phyloP scores from a whole-genome alignment of 2,113 vertebrate species.

The Corydoras sp. region DNA sequence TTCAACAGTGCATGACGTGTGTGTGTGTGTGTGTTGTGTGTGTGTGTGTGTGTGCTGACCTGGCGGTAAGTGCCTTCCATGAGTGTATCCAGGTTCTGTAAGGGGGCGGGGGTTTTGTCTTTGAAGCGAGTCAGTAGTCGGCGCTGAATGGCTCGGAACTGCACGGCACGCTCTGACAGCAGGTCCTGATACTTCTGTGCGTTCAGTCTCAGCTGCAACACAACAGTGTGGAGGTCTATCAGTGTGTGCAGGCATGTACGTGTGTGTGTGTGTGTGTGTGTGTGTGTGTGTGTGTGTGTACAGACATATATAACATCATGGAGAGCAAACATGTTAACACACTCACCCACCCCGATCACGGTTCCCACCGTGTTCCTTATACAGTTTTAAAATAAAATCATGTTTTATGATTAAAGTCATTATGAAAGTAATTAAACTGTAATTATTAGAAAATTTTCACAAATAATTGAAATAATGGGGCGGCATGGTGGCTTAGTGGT shows the following conservation, averaged over 20 bases:
- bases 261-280: background rate
- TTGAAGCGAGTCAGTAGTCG: slow-evolving; percentile 89
- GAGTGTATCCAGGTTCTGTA: slow-evolving; percentile 92
- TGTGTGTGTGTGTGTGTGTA: slow-evolving; percentile 17
- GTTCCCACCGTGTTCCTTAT: no score
- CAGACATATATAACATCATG: background rate
- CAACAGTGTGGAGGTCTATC: slow-evolving; percentile 20
- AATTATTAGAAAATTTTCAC: no score
- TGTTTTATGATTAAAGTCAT: no score
- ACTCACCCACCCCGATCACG: no score
- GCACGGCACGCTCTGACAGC: slow-evolving; percentile 84
- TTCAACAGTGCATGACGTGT: slow-evolving; percentile 1
- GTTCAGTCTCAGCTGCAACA: slow-evolving; percentile 78
- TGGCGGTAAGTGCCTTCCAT: slow-evolving; percentile 91
- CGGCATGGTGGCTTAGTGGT: no score
- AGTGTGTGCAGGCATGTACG: slow-evolving; percentile 1
- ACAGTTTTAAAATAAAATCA: no score
- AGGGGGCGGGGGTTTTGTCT: slow-evolving; percentile 90
- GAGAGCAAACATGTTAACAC: no score
- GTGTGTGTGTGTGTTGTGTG: slow-evolving; percentile 14
- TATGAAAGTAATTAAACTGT: no score
- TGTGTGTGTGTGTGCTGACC: slow-evolving; percentile 61
- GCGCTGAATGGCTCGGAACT: slow-evolving; percentile 92
- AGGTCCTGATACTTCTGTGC: slow-evolving; percentile 83
- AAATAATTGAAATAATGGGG: no score